Evolutionary conservation across 2,113 vertebrate species (phyloP), one percentile per base, ranked within the genome.

Genomic region (Oncorhynchus mykiss): DNA sequence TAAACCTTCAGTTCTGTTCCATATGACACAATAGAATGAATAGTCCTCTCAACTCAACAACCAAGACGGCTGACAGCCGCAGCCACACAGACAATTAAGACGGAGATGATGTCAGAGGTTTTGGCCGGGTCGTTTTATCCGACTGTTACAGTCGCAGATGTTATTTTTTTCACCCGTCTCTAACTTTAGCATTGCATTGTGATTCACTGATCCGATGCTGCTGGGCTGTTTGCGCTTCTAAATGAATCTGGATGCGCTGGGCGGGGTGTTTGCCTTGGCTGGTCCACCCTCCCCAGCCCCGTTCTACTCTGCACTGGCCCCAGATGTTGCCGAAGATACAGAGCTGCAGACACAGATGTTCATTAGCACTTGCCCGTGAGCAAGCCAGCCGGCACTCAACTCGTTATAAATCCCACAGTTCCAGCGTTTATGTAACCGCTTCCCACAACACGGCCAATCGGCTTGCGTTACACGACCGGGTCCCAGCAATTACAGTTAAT

Each of bases 311-410:
- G 39, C 39, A 45, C 51, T 16, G 51, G 70, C 14, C 64, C 72
- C 78, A 82, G 71, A 80, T 80, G 78, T 79, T 68, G 1, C 5
- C 16, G 3, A 14, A 16, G 51, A 54, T 18, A 5, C 5, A 34
- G 57, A 29, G n/a, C 34, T 67, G 27, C 34, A 29, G 24, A 12
- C 67, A 80, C 78, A 80, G 75, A 76, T 84, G 82, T 78, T 80
- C 66, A 76, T 74, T 66, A 77, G 60, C 70, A n/a, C 59, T 34
- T 27, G 22, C 57, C 34, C 9, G 4, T 24, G 7, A 65, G 34
- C 24, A 9, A 71, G 11, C 14, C 22, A 27, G 39, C 45, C 48
- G 24, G 3, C 14, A 39, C 18, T 7, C 12, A 51, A 11, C 48
- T 60, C 73, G 4, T 5, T 5, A 67, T n/a, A 34, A 4, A 4